A percentile compares a stretch with the other conserved stretches of the same genome.
Evolutionary conservation across 2,888 invertebrate genomes (phyloP).

Genomic region (Pristionchus maxplancki): DNA sequence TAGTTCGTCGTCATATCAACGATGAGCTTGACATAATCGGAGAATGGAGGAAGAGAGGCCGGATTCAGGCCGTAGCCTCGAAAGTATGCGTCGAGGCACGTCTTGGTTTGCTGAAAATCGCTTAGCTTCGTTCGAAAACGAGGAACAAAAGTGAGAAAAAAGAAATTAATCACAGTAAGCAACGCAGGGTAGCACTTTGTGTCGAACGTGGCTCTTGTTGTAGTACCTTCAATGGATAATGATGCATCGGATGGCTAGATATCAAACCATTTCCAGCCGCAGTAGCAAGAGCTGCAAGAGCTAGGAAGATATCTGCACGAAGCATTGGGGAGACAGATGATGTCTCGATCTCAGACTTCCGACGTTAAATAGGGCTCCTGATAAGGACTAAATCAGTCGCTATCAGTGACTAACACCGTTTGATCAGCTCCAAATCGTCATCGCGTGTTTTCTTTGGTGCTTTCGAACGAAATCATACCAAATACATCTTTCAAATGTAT

Average conservation of each 20-base stretch:
- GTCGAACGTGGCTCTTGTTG: background rate
- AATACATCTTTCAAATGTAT: no score
- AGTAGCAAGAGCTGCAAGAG: background rate
- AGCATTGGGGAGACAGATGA: background rate
- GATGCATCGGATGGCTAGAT: no score
- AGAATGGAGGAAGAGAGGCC: background rate
- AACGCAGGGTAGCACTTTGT: background rate
- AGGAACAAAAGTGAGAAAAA: no score
- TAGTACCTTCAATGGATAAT: no score
- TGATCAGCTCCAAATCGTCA: constrained; percentile 11
- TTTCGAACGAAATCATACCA: no score
- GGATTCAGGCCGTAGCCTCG: background rate
- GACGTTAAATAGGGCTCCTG: background rate
- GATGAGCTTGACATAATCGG: background rate
- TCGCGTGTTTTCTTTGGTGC: background rate
- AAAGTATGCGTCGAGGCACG: background rate
- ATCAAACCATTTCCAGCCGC: background rate
- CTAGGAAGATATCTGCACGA: background rate
- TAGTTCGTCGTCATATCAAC: background rate
- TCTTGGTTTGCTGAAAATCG: background rate
- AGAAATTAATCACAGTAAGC: background rate
- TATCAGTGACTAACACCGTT: background rate
- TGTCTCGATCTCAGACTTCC: background rate
- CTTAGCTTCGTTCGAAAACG: no score
- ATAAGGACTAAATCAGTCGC: background rate